Conservation (phyloP, 1,140 invertebrate genomes). For the Scaptomyza graminum region DNA sequence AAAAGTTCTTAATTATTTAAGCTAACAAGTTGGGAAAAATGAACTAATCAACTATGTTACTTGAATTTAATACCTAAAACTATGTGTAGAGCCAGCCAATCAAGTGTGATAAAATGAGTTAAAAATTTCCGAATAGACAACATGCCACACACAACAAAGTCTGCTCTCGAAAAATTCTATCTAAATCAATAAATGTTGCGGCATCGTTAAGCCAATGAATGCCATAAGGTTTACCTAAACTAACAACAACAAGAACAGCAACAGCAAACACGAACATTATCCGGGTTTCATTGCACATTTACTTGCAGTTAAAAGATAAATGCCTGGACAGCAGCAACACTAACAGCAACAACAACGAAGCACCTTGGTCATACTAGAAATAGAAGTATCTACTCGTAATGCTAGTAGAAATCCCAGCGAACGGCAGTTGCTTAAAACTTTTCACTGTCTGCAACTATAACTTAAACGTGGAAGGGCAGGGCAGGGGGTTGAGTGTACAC, state of each 20-base stretch:
- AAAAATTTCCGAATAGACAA: not conserved
- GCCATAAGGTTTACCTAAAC: conserved; percentile 14
- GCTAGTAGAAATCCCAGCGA: conserved; percentile 29
- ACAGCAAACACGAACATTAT: conserved; percentile 13
- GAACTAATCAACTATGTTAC: too few species aligned
- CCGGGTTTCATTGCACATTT: conserved; percentile 37
- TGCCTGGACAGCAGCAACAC: conserved; percentile 28
- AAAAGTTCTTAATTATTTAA: too few species aligned
- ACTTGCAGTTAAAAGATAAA: conserved; percentile 45
- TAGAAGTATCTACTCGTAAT: too few species aligned
- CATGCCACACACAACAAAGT: not conserved
- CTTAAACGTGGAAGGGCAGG: not conserved
- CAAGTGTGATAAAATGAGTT: too few species aligned
- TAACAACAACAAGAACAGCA: not conserved
- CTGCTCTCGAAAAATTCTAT: conserved; percentile 27
- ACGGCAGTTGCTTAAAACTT: conserved; percentile 49
- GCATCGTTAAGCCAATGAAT: conserved; percentile 36
- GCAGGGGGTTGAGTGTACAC: not conserved
- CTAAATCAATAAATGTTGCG: conserved; percentile 47
- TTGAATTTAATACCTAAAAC: too few species aligned
- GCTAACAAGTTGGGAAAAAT: too few species aligned
- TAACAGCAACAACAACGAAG: conserved; percentile 14
- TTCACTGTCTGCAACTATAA: conserved; percentile 10
- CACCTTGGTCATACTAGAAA: too few species aligned
- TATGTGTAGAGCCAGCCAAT: too few species aligned